phyloP scores from a whole-genome alignment of 1,140 invertebrate species.

The Zophobas morio region DNA sequence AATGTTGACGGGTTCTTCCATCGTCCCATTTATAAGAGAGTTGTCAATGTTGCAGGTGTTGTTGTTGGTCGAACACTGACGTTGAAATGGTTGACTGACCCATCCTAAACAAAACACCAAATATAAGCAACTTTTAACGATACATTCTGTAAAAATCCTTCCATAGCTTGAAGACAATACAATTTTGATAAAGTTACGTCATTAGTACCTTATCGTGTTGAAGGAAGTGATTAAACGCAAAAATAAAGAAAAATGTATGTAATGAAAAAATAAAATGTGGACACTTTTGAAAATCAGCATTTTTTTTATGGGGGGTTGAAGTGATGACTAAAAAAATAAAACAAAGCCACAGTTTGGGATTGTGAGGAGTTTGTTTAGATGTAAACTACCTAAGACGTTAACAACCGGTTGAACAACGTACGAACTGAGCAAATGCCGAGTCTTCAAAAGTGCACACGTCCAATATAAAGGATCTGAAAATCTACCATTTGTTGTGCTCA shows the following conservation, averaged over 20 bases:
- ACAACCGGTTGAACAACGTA: constrained; percentile 59
- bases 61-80: constrained; percentile 59
- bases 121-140: neutral
- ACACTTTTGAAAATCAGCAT: constrained; percentile 57
- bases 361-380: constrained; percentile 14
- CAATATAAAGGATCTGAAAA: constrained; percentile 61
- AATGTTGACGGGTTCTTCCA: constrained; percentile 40
- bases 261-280: constrained; percentile 26
- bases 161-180: neutral
- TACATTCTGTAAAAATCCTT: neutral
- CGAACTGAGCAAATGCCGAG: constrained; percentile 62
- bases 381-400: constrained; percentile 61
- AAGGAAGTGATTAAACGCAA: constrained; percentile 23
- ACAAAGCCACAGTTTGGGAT: constrained; percentile 22
- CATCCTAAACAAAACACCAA: constrained; percentile 53
- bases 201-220: neutral
- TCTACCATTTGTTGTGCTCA: constrained; percentile 63
- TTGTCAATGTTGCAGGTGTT: constrained; percentile 53
- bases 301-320: neutral
- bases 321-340: constrained; percentile 37
- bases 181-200: neutral
- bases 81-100: constrained; percentile 62
- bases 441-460: constrained; percentile 65
- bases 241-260: constrained; percentile 33
- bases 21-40: constrained; percentile 23